Evolutionary conservation across 2,888 invertebrate genomes (phyloP).

Genomic region (Microctonus aethiopoides): DNA sequence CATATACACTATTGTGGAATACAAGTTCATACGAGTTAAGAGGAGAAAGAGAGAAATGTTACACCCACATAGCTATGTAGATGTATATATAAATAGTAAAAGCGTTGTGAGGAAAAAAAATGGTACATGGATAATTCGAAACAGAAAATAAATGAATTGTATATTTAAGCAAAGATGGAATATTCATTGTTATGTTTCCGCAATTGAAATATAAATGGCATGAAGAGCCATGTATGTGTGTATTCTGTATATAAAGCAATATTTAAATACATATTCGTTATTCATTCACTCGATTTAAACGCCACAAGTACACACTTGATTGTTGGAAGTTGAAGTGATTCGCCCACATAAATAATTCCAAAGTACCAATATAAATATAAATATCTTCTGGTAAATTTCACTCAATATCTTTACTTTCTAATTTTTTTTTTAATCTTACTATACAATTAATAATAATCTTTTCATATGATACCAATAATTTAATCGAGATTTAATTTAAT

Average conservation of each 20-base stretch:
- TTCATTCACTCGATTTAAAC: background rate
- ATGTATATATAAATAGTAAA: background rate
- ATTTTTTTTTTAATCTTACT: background rate
- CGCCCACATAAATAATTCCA: background rate
- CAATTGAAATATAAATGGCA: background rate
- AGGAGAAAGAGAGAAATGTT: background rate
- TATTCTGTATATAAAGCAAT: too few species aligned
- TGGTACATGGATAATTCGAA: background rate
- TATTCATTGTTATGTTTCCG: background rate
- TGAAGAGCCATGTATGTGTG: too few species aligned
- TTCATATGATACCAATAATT: background rate
- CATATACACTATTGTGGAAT: conserved; percentile 20
- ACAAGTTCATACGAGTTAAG: conserved; percentile 3
- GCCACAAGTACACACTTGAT: background rate
- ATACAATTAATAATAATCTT: background rate
- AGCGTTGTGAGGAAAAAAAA: background rate
- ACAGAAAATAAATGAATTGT: background rate
- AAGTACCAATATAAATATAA: background rate
- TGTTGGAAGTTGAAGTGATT: background rate
- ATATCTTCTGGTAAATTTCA: background rate
- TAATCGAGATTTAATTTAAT: background rate
- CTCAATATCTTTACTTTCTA: background rate
- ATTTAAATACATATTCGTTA: background rate
- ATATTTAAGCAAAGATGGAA: background rate
- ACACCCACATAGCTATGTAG: background rate